A percentile compares a stretch with the other conserved stretches of the same genome.
phyloP scores from a whole-genome alignment of 1,140 invertebrate species.

The Magallana angulata region DNA sequence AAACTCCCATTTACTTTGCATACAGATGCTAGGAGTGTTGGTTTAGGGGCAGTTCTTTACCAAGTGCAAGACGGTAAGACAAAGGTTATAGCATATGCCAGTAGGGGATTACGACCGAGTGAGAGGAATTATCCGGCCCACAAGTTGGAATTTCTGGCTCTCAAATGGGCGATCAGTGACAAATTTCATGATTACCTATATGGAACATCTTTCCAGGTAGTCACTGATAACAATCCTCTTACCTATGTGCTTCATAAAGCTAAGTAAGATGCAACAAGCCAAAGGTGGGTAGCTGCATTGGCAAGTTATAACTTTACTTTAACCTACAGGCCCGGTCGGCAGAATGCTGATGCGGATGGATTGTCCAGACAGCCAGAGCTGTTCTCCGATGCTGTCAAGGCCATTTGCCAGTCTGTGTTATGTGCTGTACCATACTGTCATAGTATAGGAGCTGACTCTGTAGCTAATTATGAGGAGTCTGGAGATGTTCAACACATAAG shows the following conservation, averaged over 20 bases:
- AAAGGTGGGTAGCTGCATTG: conserved; percentile 46
- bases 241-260: conserved; percentile 41
- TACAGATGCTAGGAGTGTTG: too few species aligned
- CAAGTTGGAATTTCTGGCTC: conserved; percentile 44
- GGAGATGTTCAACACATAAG: too few species aligned
- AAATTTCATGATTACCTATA: conserved; percentile 52
- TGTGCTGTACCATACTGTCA: background rate
- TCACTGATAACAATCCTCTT: conserved; percentile 51
- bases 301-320: conserved; percentile 50
- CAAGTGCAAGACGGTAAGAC: conserved; percentile 72
- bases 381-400: conserved; percentile 6
- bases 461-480: background rate
- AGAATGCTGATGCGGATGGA: conserved; percentile 43
- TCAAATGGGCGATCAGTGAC: conserved; percentile 48
- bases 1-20: too few species aligned
- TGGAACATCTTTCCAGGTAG: conserved; percentile 17
- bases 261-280: conserved; percentile 39
- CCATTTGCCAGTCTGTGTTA: background rate
- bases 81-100: conserved; percentile 62
- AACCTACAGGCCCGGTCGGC: conserved; percentile 17
- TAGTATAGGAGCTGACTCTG: background rate
- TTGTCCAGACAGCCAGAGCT: conserved; percentile 34
- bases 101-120: conserved; percentile 39
- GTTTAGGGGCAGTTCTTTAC: background rate
- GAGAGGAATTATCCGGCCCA: conserved; percentile 52